Percentiles rank a stretch among this genome's conserved stretches.
phyloP scores from a whole-genome alignment of 2,888 invertebrate genomes.

The Apantesis nais region DNA sequence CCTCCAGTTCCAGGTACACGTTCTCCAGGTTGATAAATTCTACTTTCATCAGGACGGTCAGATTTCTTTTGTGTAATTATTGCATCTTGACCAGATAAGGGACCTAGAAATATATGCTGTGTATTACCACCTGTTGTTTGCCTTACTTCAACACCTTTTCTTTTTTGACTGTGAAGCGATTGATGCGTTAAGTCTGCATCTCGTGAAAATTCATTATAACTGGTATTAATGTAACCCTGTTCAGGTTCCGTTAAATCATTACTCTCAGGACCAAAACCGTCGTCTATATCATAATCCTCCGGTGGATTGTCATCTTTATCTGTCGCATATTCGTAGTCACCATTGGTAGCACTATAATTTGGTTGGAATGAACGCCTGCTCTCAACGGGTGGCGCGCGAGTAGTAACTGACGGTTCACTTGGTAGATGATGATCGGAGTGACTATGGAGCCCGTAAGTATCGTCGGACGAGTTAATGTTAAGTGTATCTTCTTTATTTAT shows the following conservation, averaged over 20 bases:
- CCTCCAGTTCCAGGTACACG: slow-evolving; percentile 88
- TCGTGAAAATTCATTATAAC: slow-evolving; percentile 85
- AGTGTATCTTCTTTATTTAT: slow-evolving; percentile 45
- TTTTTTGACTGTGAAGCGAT: slow-evolving; percentile 63
- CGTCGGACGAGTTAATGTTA: slow-evolving; percentile 47
- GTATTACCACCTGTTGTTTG: slow-evolving; percentile 84
- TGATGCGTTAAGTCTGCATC: slow-evolving; percentile 67
- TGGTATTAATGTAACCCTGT: slow-evolving; percentile 83
- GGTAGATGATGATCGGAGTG: slow-evolving; percentile 75
- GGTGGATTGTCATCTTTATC: slow-evolving; percentile 69
- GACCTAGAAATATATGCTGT: slow-evolving; percentile 87
- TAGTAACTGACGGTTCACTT: slow-evolving; percentile 47
- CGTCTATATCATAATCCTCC: slow-evolving; percentile 78
- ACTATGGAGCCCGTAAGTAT: slow-evolving; percentile 58
- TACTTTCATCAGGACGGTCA: slow-evolving; percentile 82
- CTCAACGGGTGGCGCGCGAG: slow-evolving; percentile 57
- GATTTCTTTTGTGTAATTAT: slow-evolving; percentile 86
- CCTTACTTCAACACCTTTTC: slow-evolving; percentile 72
- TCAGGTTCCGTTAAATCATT: slow-evolving; percentile 78
- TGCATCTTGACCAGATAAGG: slow-evolving; percentile 85
- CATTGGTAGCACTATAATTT: slow-evolving; percentile 56
- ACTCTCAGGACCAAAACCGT: slow-evolving; percentile 68
- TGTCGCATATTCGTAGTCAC: slow-evolving; percentile 72
- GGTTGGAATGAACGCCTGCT: slow-evolving; percentile 72
- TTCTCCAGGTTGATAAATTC: slow-evolving; percentile 88